Conservation (phyloP, 2,797 vertebrate genomes). For the Smutsia temminckii region DNA sequence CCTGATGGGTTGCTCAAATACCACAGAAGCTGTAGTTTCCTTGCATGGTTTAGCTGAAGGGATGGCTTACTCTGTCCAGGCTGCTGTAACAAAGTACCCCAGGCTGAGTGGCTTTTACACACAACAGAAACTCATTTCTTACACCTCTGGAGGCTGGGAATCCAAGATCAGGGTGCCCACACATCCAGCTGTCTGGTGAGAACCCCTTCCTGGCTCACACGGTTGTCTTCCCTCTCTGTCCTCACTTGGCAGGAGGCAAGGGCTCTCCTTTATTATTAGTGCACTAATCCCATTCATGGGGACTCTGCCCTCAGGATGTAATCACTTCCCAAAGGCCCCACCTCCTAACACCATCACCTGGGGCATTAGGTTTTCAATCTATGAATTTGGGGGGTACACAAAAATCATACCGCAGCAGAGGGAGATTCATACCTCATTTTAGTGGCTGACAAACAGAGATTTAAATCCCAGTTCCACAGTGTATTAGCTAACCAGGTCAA, state of each 20-base stretch:
- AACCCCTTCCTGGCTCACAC: not conserved
- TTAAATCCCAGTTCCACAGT: not conserved
- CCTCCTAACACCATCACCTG: not conserved
- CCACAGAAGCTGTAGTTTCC: not conserved
- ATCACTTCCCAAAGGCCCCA: not conserved
- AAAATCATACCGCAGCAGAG: too few species aligned
- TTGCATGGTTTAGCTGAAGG: not conserved
- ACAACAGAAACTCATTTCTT: not conserved
- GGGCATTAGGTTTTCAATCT: not conserved
- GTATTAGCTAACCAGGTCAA: not conserved
- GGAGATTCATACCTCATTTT: not conserved
- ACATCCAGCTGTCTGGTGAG: not conserved
- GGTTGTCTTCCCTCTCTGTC: not conserved
- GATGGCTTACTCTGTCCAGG: too few species aligned
- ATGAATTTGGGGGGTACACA: not conserved
- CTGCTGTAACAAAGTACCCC: not conserved
- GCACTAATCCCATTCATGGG: not conserved
- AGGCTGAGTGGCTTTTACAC: not conserved
- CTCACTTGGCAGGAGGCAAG: not conserved
- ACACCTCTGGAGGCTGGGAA: not conserved
- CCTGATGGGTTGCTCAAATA: not conserved
- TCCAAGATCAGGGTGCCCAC: not conserved
- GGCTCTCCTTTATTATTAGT: not conserved
- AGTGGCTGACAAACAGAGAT: not conserved
- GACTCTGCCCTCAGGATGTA: not conserved